Evolutionary conservation across 2,113 vertebrate species (phyloP).

Genomic region (Myodes glareolus): DNA sequence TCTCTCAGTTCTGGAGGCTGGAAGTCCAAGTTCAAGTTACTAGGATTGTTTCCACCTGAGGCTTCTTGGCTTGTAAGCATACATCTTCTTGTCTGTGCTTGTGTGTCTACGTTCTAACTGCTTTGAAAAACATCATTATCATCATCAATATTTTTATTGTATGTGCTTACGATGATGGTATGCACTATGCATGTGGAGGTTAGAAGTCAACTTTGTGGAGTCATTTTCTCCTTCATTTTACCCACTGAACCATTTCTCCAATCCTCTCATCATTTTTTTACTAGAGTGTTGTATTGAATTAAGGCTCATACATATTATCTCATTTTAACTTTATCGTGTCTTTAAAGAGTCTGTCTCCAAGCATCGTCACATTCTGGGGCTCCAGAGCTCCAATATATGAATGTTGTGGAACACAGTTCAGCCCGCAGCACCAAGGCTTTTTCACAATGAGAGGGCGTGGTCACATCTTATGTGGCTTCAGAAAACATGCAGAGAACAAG

Average conservation of each 20-base stretch:
- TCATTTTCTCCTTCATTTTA: background rate
- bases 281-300: background rate
- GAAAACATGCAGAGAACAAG: background rate
- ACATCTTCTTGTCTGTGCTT: background rate
- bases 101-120: background rate
- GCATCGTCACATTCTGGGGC: background rate
- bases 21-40: background rate
- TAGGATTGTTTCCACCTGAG: background rate
- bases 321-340: background rate
- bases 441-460: background rate
- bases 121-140: background rate
- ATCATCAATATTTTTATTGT: background rate
- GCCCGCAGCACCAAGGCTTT: background rate
- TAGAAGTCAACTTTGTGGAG: background rate
- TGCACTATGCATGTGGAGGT: background rate
- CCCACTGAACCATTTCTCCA: background rate
- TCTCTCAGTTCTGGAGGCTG: background rate
- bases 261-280: background rate
- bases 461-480: background rate
- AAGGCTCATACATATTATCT: background rate
- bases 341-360: background rate
- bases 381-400: background rate
- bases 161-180: background rate
- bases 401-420: background rate
- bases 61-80: background rate